A percentile compares a stretch with the other conserved stretches of the same genome.
Evolutionary conservation across 2,797 vertebrate genomes (phyloP).

Genomic region (Pachyuromys duprasi): DNA sequence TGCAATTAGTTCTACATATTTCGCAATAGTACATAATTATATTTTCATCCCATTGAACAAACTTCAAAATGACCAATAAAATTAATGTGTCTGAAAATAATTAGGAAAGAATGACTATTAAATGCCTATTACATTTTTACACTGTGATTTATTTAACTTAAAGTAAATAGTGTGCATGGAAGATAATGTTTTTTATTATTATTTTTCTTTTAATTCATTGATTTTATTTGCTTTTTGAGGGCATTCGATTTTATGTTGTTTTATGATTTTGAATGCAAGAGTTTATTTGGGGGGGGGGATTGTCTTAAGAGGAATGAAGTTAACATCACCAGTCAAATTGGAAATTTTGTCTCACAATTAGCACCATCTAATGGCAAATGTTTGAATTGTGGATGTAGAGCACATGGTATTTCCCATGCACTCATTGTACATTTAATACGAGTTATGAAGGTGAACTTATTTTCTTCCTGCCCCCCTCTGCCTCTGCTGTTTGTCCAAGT

Average conservation of each 20-base stretch:
- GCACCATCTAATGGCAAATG: neutral
- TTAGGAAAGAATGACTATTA: neutral
- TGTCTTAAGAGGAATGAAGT: neutral
- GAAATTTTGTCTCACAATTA: conserved; percentile 43
- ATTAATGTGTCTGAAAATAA: neutral
- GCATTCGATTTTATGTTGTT: neutral
- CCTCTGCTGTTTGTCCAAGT: neutral
- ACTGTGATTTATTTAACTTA: conserved; percentile 18
- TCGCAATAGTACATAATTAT: neutral
- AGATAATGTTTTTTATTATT: neutral
- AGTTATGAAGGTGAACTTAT: neutral
- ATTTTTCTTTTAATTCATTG: neutral
- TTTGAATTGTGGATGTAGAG: conserved; percentile 4
- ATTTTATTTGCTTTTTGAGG: conserved; percentile 33
- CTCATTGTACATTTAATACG: neutral
- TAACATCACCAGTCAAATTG: neutral
- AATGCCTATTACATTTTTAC: neutral
- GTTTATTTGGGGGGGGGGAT: neutral
- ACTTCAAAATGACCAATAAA: neutral
- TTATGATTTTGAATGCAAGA: neutral
- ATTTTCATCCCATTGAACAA: neutral
- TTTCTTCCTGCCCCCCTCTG: neutral
- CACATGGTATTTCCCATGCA: neutral
- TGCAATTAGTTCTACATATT: neutral
- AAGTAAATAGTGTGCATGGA: neutral